Evolutionary conservation across 2,888 invertebrate species (phyloP).

Genomic region (Adineta ricciae): DNA sequence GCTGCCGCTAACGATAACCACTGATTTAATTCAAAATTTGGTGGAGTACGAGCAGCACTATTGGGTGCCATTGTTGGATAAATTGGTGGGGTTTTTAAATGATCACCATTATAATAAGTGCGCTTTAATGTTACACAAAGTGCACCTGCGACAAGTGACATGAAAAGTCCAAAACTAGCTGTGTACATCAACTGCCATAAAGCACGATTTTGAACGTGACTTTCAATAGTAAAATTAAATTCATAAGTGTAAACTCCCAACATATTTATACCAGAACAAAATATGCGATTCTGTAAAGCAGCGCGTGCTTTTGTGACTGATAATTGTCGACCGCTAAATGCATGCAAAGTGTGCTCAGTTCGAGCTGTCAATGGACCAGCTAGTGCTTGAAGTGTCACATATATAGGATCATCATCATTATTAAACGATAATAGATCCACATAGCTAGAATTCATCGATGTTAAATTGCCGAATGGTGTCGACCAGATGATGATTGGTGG

Average conservation of each 20-base stretch:
- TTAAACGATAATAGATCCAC: background rate
- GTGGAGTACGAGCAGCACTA: conserved; percentile 5
- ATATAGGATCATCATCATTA: background rate
- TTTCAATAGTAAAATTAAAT: background rate
- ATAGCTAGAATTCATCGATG: background rate
- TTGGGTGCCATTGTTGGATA: conserved; percentile 13
- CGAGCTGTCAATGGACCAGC: conserved; percentile 7
- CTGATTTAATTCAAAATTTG: conserved; percentile 4
- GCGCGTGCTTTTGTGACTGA: background rate
- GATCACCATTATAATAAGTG: background rate
- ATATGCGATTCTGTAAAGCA: background rate
- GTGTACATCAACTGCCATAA: background rate
- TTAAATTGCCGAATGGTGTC: conserved; percentile 14
- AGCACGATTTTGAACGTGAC: background rate
- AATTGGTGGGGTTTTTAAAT: background rate
- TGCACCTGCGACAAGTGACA: background rate
- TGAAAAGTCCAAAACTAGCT: background rate
- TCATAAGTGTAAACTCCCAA: background rate
- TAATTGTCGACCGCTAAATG: background rate
- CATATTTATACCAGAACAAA: background rate
- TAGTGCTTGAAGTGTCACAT: background rate
- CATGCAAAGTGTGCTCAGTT: background rate
- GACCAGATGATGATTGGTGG: background rate
- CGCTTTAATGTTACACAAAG: conserved; percentile 9
- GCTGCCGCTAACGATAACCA: conserved; percentile 4